phyloP scores from a whole-genome alignment of 2,888 invertebrate species.

The Lasioglossum leucozonium region DNA sequence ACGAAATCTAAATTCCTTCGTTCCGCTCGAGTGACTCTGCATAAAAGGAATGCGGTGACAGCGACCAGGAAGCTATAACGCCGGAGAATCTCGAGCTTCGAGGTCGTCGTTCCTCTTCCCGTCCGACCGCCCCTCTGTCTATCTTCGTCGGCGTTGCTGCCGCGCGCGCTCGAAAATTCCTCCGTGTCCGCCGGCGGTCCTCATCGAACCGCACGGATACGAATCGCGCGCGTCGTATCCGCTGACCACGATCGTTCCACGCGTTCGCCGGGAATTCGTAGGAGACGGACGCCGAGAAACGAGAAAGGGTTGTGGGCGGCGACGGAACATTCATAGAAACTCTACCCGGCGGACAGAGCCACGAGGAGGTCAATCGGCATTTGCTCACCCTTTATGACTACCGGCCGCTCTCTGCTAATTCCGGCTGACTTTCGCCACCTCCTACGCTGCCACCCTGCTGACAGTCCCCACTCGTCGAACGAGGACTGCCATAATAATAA shows the following conservation, averaged over 20 bases:
- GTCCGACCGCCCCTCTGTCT: slow-evolving; percentile 8
- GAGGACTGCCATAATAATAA: too few species aligned
- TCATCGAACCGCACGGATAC: not conserved
- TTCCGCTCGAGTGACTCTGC: slow-evolving; percentile 77
- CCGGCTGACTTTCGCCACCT: slow-evolving; percentile 28
- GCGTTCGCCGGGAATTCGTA: slow-evolving; percentile 59
- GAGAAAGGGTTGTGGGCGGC: slow-evolving; percentile 81
- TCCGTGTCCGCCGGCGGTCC: not conserved
- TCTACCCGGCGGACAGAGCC: slow-evolving; percentile 78
- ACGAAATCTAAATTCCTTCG: slow-evolving; percentile 35
- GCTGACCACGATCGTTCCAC: slow-evolving; percentile 21
- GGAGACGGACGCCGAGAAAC: slow-evolving; percentile 65
- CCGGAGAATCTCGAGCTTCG: slow-evolving; percentile 62
- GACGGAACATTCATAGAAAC: slow-evolving; percentile 84
- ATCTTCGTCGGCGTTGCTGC: not conserved
- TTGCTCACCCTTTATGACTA: slow-evolving; percentile 74
- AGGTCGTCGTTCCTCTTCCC: not conserved
- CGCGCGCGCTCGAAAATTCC: not conserved
- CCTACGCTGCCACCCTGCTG: slow-evolving; percentile 16
- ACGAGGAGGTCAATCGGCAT: slow-evolving; percentile 82
- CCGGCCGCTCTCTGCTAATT: slow-evolving; percentile 59
- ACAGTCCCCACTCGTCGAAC: not conserved
- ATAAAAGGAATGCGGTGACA: slow-evolving; percentile 84
- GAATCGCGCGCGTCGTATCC: not conserved
- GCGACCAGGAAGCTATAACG: slow-evolving; percentile 80